Percentiles rank a stretch among this genome's conserved stretches.
These are phyloP conservation scores for Rhizomys pruinosus DNA, from an alignment of 2,113 vertebrate species.

Conservation along the genomic window DNA sequence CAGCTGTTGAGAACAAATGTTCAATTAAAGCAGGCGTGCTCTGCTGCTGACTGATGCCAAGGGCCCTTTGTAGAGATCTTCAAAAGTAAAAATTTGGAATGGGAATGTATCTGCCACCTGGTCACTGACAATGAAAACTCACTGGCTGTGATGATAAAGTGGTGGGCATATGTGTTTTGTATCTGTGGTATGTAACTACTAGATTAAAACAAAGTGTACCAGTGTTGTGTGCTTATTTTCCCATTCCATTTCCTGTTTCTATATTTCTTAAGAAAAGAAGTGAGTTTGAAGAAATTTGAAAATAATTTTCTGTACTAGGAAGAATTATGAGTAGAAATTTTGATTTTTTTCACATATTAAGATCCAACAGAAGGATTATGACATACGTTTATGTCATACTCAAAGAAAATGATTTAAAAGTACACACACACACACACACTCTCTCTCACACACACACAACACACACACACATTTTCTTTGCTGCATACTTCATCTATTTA, in stretches of 20 bases:
- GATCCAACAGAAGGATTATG: not conserved
- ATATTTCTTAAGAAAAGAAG: not conserved
- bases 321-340: not conserved
- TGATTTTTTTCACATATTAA: not conserved
- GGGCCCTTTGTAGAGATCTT: conserved; percentile 48
- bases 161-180: not conserved
- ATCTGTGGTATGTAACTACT: not conserved
- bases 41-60: conserved; percentile 55
- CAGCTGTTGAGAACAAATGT: conserved; percentile 66
- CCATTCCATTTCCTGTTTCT: not conserved
- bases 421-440: not conserved
- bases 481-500: conserved; percentile 16
- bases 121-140: conserved; percentile 43
- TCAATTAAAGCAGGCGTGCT: conserved; percentile 57
- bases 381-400: not conserved
- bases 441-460: too few relatives aligned
- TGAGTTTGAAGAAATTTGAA: not conserved
- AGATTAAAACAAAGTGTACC: not conserved
- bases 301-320: not conserved
- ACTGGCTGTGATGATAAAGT: conserved; percentile 32
- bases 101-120: conserved; percentile 61
- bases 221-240: not conserved
- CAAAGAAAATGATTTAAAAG: not conserved
- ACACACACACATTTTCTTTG: conserved; percentile 8
- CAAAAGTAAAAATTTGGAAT: conserved; percentile 66